Evolutionary conservation across 2,797 vertebrate genomes (phyloP).

Genomic region (Nannoperca australis): DNA sequence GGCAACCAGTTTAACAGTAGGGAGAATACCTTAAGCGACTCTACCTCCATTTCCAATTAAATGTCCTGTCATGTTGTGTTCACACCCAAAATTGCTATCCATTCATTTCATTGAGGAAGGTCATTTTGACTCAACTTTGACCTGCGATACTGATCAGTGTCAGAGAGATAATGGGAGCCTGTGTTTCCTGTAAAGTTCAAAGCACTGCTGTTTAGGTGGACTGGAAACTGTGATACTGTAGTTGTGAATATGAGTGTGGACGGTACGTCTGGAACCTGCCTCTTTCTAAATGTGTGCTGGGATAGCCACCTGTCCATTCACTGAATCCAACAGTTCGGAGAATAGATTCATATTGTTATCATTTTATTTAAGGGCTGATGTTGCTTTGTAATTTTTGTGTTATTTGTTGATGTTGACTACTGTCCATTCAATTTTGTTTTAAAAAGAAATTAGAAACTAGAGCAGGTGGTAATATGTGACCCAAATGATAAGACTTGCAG

Average conservation of each 20-base stretch:
- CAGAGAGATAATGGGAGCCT: neutral
- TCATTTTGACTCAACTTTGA: slow-evolving; percentile 14
- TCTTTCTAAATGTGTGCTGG: neutral
- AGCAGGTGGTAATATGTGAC: neutral
- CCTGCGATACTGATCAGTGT: neutral
- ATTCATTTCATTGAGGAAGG: slow-evolving; percentile 13
- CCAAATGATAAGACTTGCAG: neutral
- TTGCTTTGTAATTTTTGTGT: neutral
- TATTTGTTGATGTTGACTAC: neutral
- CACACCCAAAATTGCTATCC: slow-evolving; percentile 12
- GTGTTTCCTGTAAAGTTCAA: neutral
- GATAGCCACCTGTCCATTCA: neutral
- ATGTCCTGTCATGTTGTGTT: slow-evolving; percentile 8
- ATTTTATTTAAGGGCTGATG: neutral
- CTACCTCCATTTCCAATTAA: slow-evolving; percentile 7
- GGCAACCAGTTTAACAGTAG: slow-evolving; percentile 8
- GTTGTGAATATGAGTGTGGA: slow-evolving; percentile 2
- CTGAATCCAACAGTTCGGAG: neutral
- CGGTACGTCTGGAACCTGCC: neutral
- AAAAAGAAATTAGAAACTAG: neutral
- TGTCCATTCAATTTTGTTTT: neutral
- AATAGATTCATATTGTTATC: neutral
- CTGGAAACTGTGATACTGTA: neutral
- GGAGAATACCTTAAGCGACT: slow-evolving; percentile 22
- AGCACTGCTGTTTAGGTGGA: neutral